A percentile compares a stretch with the other conserved stretches of the same genome.
phyloP scores from a whole-genome alignment of 2,888 invertebrate genomes.

The Caenorhabditis imperialis region DNA sequence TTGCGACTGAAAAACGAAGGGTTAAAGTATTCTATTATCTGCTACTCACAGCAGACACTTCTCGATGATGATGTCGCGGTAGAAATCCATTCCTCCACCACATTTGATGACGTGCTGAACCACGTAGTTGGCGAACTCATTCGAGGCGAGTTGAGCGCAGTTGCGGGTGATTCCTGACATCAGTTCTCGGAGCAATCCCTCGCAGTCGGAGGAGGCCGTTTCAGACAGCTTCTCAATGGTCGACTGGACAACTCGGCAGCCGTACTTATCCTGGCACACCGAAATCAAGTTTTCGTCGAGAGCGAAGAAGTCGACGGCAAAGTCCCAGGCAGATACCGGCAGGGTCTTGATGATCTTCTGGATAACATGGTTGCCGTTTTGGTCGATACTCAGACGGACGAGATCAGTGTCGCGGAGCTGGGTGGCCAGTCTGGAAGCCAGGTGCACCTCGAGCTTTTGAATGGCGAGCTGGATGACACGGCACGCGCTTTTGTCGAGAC shows the following conservation, averaged over 20 bases:
- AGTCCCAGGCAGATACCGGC: slow-evolving; percentile 57
- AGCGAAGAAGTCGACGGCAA: slow-evolving; percentile 55
- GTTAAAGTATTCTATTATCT: background rate
- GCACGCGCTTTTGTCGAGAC: slow-evolving; percentile 72
- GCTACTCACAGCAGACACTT: slow-evolving; percentile 66
- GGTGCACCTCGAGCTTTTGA: slow-evolving; percentile 42
- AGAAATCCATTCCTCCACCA: slow-evolving; percentile 48
- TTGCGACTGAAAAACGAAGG: slow-evolving; percentile 49
- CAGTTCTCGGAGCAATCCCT: slow-evolving; percentile 28
- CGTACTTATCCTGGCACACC: slow-evolving; percentile 70
- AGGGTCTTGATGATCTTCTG: slow-evolving; percentile 68
- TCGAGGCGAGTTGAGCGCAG: slow-evolving; percentile 56
- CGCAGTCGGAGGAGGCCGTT: slow-evolving; percentile 19
- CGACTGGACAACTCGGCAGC: slow-evolving; percentile 69
- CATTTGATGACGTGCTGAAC: slow-evolving; percentile 69
- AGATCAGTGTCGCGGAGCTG: slow-evolving; percentile 55
- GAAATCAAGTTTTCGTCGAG: slow-evolving; percentile 50
- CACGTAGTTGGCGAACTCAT: slow-evolving; percentile 74
- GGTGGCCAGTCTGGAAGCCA: slow-evolving; percentile 34
- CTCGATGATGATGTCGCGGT: slow-evolving; percentile 65
- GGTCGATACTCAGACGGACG: slow-evolving; percentile 65
- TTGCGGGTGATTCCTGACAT: slow-evolving; percentile 44
- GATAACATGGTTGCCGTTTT: slow-evolving; percentile 74
- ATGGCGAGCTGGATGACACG: slow-evolving; percentile 75
- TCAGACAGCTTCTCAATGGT: slow-evolving; percentile 69